Base-by-base conservation (phyloP, 1,140 invertebrate genomes). In the Coelopa frigida region DNA sequence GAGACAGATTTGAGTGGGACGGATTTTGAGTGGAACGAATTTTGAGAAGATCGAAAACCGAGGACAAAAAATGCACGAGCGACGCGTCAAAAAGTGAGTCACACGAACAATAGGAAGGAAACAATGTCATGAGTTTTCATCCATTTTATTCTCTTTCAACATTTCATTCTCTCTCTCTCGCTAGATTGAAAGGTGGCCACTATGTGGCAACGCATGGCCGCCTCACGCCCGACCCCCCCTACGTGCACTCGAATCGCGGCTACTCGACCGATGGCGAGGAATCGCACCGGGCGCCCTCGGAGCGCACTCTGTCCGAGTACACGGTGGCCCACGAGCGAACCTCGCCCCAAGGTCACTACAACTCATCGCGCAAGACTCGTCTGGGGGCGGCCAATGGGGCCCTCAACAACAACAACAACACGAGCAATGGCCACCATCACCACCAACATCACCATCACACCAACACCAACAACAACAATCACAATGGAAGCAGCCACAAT, bases 241-340 rank as follows among this genome's bases (percentile, higher is more conserved):
- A 76, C 39, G 73, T 66, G 5, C 76, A 75, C 49, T 61, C 75
- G 23, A 77, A 75, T 49, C 66, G 77, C 15, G 75, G 71, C 45
- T 77, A 77, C 24, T 76, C 75, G 4, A 76, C 81, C 15, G 83
- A 85, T 58, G 84, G 83, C 18, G 84, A 87, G 60, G 84, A 87
- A 53, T 86, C 83, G 53, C 83, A 85, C 52, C 71, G 80, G 46
- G 82, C 82, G 29, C 78, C 78, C 15, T 84, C 82, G 0, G 82
- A 84, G 49, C 74, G 80, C 44, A 84, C 82, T 5, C 56, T 84
- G 49, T 84, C 83, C 6, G 84, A 85, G 65, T 87, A 86, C 58
- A 83, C 81, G 65, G 73, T 81, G 55, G 57, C 56, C 35, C 61
- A 60, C 47, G 61, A 63, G 40, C 55, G 60, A 37, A 56, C 65